A percentile compares a stretch with the other conserved stretches of the same genome.
phyloP scores from a whole-genome alignment of 35 echinoderm and acorn worm genomes.

The Ophiothrix spiculata region DNA sequence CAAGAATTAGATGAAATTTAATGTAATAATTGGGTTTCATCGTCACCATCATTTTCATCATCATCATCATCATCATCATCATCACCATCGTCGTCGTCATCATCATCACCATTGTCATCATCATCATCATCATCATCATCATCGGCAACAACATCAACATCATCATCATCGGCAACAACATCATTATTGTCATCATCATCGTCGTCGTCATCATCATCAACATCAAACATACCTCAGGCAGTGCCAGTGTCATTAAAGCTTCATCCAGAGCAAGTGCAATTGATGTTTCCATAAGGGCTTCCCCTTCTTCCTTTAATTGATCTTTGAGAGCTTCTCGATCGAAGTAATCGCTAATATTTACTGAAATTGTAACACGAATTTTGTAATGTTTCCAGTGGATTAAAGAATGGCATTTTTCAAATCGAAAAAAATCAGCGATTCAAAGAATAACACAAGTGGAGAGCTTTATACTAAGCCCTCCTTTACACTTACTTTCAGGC shows the following conservation, averaged over 20 bases:
- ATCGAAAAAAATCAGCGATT: no score
- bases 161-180: neutral
- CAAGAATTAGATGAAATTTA: no score
- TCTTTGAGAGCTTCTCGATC: neutral
- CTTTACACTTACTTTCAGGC: constrained; percentile 14
- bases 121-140: neutral
- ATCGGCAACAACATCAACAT: neutral
- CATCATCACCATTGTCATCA: neutral
- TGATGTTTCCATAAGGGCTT: neutral
- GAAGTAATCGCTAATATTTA: constrained; percentile 12
- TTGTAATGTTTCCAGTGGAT: neutral
- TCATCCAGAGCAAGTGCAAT: neutral
- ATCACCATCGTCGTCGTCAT: neutral
- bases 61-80: neutral
- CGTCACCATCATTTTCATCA: no score
- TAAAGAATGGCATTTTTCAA: no score
- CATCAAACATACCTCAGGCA: neutral
- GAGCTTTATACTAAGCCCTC: no score
- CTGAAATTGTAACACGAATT: neutral
- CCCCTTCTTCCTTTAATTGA: neutral
- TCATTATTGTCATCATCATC: neutral
- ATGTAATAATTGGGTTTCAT: no score
- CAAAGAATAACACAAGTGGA: no score
- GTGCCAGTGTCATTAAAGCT: neutral
- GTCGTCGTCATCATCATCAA: neutral